These are phyloP conservation scores for Rhyacichthys aspro DNA, from an alignment of 2,797 vertebrate species.

Conservation along the genomic window DNA sequence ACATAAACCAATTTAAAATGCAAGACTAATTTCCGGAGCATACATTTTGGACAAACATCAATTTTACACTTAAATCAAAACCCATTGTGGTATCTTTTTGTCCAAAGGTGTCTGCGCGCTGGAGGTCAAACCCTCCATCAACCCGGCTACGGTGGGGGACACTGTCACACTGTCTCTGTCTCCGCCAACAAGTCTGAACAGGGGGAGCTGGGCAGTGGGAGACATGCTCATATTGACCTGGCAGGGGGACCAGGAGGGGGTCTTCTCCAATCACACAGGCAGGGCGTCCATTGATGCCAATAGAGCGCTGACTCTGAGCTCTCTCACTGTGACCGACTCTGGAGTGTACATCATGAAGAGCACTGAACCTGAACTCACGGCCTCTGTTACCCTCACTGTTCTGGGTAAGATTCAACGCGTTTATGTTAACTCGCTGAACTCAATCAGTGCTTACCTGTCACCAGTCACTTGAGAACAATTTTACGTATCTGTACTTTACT, in stretches of 20 bases:
- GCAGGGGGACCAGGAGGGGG: conserved; percentile 24
- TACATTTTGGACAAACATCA: no score
- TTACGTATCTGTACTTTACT: no score
- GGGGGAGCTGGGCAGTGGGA: conserved; percentile 58
- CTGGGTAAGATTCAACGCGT: conserved; percentile 47
- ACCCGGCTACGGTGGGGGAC: conserved; percentile 49
- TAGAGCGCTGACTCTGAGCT: conserved; percentile 58
- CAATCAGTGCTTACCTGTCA: no score
- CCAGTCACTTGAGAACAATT: no score
- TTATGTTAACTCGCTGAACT: neutral
- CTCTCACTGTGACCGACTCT: conserved; percentile 48
- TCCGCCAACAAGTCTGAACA: conserved; percentile 20
- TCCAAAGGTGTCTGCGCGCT: conserved; percentile 41
- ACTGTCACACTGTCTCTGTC: conserved; percentile 53
- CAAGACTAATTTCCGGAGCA: no score
- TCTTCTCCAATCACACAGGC: conserved; percentile 35
- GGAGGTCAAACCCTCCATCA: conserved; percentile 51
- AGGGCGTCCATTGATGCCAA: conserved; percentile 49
- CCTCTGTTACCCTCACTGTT: conserved; percentile 51
- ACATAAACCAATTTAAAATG: no score
- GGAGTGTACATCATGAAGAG: conserved; percentile 61
- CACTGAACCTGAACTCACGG: conserved; percentile 30
- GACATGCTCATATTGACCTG: conserved; percentile 52
- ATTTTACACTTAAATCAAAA: no score
- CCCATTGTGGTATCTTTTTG: neutral